Conservation (phyloP, 2,113 vertebrate genomes). For the Hucho hucho region DNA sequence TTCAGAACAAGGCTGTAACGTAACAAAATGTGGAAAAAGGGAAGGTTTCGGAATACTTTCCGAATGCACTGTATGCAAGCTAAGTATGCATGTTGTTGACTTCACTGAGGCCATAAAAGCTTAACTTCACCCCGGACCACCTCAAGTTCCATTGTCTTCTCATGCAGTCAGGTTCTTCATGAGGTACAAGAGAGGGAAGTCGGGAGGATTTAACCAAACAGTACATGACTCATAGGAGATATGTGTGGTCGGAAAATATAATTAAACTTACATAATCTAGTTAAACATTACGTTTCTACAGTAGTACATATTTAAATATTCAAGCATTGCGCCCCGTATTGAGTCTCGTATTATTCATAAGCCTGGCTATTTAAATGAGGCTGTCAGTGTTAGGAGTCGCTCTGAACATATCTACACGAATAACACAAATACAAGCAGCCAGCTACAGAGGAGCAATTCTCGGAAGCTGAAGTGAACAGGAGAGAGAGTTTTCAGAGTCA, state of each 20-base stretch:
- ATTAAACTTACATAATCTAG: neutral
- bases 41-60: no score
- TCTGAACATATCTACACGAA: conserved; percentile 1
- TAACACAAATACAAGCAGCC: neutral
- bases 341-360: neutral
- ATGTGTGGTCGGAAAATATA: neutral
- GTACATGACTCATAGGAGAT: neutral
- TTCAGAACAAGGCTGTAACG: no score
- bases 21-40: no score
- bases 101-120: no score
- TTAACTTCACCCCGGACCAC: neutral
- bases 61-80: no score
- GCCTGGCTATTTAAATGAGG: neutral
- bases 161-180: neutral
- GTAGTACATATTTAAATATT: neutral
- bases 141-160: neutral
- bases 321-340: neutral
- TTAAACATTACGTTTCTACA: neutral
- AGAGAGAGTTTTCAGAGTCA: neutral
- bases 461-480: conserved; percentile 3
- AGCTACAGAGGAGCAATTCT: neutral
- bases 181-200: neutral
- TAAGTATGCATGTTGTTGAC: no score
- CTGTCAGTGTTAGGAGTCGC: conserved; percentile 1
- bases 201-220: no score